Base-by-base conservation (phyloP, 2,797 vertebrate genomes). In the Toxotes lorentzi region DNA sequence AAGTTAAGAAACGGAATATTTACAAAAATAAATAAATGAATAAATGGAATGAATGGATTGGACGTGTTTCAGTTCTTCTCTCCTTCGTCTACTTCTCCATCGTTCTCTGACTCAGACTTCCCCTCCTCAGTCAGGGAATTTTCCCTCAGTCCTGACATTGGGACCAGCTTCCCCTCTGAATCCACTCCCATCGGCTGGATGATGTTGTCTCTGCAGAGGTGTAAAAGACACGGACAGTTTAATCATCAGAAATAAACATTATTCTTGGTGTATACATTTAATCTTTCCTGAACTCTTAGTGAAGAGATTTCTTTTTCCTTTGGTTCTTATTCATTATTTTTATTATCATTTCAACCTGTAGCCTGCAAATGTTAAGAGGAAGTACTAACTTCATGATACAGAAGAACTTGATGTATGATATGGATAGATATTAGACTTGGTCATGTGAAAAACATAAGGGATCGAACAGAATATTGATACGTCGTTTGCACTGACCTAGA, bases 121-220 rank as follows among this genome's bases (percentile, higher is more conserved):
- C 38, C n/a, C 32, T 84, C 83, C 79, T 91, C 91, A 50, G 75
- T 71, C 27, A 87, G 50, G 13, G 88, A 79, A 11, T 79, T 67
- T 2, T 81, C 87, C 35, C 61, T 78, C 69, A 94, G 84, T 53
- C 82, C 88, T 0, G 64, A 23, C 76, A 95, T 71, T 0, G 93
- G 92, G 70, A 93, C 86, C 41, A 94, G 87, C 65, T 85, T 91
- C 69, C 94, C 95, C 7, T 93, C 90, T 43, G 87, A 72, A n/a
- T 92, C 81, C 79, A 95, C 69, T 69, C 78, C 91, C 92, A 94
- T 91, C 0, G 95, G 88, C 78, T 94, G 91, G 77, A 94, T 94
- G 13, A 94, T 83, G 60, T 86, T 86, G 2, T 91, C 91, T 70
- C 94, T 95, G 90, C 34, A n/a, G 5, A 21, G n/a, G 5, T 13